These are phyloP conservation scores for Melanotaenia trifasciata DNA, from an alignment of 2,797 vertebrate genomes.

Conservation along the genomic window DNA sequence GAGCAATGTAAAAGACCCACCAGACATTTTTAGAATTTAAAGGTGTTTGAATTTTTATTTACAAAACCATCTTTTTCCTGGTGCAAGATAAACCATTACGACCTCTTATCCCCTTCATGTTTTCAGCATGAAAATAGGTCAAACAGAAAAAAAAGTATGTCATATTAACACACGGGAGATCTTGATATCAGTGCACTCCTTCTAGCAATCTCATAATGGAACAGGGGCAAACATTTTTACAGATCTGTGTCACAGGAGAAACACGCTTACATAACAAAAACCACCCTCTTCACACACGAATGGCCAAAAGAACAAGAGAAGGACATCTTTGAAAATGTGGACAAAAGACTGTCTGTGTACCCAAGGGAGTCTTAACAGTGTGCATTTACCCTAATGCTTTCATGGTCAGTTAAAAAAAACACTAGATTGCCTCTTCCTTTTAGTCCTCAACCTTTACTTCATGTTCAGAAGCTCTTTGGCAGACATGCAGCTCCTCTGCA, in stretches of 20 bases:
- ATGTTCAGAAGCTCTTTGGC: slow-evolving; percentile 7
- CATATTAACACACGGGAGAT: slow-evolving; percentile 50
- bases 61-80: slow-evolving; percentile 15
- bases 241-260: slow-evolving; percentile 42
- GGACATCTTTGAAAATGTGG: slow-evolving; percentile 43
- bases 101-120: slow-evolving; percentile 1
- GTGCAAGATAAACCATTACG: slow-evolving; percentile 2
- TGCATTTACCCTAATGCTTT: slow-evolving; percentile 22
- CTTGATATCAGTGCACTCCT: slow-evolving; percentile 32
- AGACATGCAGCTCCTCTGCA: background rate
- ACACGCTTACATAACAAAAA: slow-evolving; percentile 56
- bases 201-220: slow-evolving; percentile 28
- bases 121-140: slow-evolving; percentile 31
- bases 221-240: slow-evolving; percentile 36
- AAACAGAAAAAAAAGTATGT: slow-evolving; percentile 44
- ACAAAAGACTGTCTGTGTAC: slow-evolving; percentile 68
- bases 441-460: background rate
- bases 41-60: background rate
- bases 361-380: slow-evolving; percentile 41
- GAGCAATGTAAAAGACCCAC: background rate
- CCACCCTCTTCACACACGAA: slow-evolving; percentile 18
- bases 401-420: background rate
- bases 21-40: background rate
- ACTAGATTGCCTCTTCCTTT: background rate
- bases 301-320: slow-evolving; percentile 40